Base-by-base conservation (phyloP, 2,888 invertebrate species). In the Alentia gelatinosa region DNA sequence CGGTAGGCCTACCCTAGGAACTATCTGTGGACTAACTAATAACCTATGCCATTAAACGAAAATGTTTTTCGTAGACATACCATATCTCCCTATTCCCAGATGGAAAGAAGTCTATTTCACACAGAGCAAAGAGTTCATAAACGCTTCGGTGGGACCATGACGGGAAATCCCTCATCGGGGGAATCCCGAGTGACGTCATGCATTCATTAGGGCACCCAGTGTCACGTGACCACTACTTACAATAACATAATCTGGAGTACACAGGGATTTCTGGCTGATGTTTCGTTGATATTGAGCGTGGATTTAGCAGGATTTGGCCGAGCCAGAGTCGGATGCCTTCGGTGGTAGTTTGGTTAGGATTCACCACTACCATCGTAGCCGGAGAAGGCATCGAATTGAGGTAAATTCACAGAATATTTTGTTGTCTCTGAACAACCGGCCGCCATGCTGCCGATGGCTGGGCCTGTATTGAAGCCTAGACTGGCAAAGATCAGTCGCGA, bases 171-270 rank as follows among this genome's bases (percentile, higher is more conserved):
- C 50, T 33, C 33, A 9, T 26, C 42, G 47, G 86, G 84, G 50
- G 26, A 79, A 79, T 33, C 50, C 86, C 47, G 1, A 15, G 47
- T 86, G 86, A 86, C 86, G 86, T 86, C 86, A 86, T 30, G 47
- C 42, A 86, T 86, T 33, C n/a, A 86, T 86, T 86, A 86, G n/a
- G 19, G 12, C 63, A 12, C 5, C 63, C 39, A 26, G 3, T 12
- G 50, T 86, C 86, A 86, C 86, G 86, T 86, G 86, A 86, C 47
- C 86, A 30, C 86, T 86, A 86, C 86, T 86, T 86, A 86, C 86
- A 86, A 86, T 86, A 86, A 86, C 86, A 86, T 86, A 86, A 86
- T 86, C 86, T 15, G 26, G 47, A 42, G 47, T 42, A 47, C 15
- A 79, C 79, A 79, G 7, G 37, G 39, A 35, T 39, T 39, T 79